Evolutionary conservation across 2,888 invertebrate species (phyloP).

Genomic region (Drosophila austrosaltans): DNA sequence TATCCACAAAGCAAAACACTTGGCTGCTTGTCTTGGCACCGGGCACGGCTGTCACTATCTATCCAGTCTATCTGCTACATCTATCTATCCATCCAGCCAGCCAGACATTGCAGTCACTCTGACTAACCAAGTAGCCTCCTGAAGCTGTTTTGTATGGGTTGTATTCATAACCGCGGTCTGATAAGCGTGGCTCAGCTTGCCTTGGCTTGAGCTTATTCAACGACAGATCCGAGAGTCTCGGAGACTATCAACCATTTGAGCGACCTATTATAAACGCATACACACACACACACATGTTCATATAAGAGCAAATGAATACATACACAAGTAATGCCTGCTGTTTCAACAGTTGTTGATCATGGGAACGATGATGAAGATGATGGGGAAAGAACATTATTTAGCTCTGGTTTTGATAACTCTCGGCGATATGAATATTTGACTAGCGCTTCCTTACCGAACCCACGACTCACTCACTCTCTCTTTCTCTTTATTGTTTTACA

Average conservation of each 20-base stretch:
- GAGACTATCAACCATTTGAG: constrained; percentile 49
- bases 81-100: constrained; percentile 5
- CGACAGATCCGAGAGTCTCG: constrained; percentile 1
- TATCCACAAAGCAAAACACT: constrained; percentile 23
- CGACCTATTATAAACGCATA: constrained; percentile 57
- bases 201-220: constrained; percentile 18
- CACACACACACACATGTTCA: background rate
- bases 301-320: background rate
- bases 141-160: constrained; percentile 27
- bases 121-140: constrained; percentile 7
- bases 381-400: constrained; percentile 22
- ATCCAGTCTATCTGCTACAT: constrained; percentile 3
- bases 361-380: constrained; percentile 9
- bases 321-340: constrained; percentile 6
- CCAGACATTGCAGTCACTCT: constrained; percentile 4
- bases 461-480: background rate
- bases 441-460: constrained; percentile 24
- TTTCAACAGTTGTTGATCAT: constrained; percentile 27
- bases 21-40: background rate
- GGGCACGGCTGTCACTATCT: constrained; percentile 22
- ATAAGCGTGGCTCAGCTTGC: constrained; percentile 57
- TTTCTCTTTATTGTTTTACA: constrained; percentile 38
- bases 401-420: constrained; percentile 43
- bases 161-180: constrained; percentile 42
- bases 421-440: constrained; percentile 61